A percentile compares a stretch with the other conserved stretches of the same genome.
phyloP scores from a whole-genome alignment of 1,140 invertebrate species.

The Caenorhabditis tropicalis region DNA sequence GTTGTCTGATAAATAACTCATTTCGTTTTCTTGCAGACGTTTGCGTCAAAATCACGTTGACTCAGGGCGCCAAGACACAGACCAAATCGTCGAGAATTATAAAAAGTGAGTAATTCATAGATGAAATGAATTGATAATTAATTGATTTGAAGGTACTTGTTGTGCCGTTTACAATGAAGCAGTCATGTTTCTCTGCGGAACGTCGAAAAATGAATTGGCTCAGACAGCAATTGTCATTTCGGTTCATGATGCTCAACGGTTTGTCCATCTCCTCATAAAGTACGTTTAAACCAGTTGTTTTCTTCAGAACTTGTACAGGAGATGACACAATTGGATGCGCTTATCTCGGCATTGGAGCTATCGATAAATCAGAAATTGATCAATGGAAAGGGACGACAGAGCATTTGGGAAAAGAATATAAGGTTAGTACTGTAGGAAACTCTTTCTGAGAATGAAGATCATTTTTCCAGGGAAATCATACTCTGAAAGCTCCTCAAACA shows the following conservation, averaged over 20 bases:
- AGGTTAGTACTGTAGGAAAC: slow-evolving; percentile 42
- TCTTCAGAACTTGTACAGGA: slow-evolving; percentile 66
- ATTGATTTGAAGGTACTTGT: not conserved
- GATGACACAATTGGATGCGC: slow-evolving; percentile 68
- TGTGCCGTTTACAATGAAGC: slow-evolving; percentile 69
- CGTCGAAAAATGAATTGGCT: slow-evolving; percentile 62
- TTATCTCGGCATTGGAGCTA: slow-evolving; percentile 65
- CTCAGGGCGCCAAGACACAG: slow-evolving; percentile 61
- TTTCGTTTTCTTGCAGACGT: slow-evolving; percentile 58
- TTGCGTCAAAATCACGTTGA: slow-evolving; percentile 66
- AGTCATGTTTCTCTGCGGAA: slow-evolving; percentile 70
- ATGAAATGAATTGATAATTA: not conserved
- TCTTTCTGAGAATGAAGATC: not conserved
- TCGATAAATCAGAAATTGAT: slow-evolving; percentile 69
- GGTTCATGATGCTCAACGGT: slow-evolving; percentile 70
- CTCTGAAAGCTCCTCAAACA: slow-evolving; percentile 62
- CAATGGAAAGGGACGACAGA: slow-evolving; percentile 71
- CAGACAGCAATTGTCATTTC: slow-evolving; percentile 69
- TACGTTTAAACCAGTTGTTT: not conserved
- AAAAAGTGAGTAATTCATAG: slow-evolving; percentile 54
- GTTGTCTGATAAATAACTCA: not conserved
- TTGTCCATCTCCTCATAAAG: not conserved
- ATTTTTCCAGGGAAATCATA: slow-evolving; percentile 54
- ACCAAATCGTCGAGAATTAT: slow-evolving; percentile 65
- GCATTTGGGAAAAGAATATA: slow-evolving; percentile 70